Base-by-base conservation (phyloP, 2,888 invertebrate genomes). In the Agrochola circellaris region DNA sequence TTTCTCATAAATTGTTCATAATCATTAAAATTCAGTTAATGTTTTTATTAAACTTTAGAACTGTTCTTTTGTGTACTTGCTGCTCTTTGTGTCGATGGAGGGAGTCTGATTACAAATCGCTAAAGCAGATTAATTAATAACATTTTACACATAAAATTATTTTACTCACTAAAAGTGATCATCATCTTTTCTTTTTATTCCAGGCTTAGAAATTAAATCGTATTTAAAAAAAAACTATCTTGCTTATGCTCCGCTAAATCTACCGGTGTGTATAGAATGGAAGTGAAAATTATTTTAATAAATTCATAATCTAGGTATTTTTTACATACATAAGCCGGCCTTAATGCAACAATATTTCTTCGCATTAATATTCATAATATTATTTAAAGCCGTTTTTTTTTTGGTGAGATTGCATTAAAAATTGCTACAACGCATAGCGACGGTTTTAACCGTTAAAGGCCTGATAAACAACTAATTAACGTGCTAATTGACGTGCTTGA, bases 361-460 rank as follows among this genome's bases (percentile, higher is more conserved):
- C 6, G 34, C 48, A 20, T 34, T 45, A 3, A 20, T 51, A 30
- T n/a, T 23, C 8, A n/a, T 11, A 77, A 78, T n/a, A 60, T 30
- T 51, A 73, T n/a, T 38, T 38, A 54, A 61, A 72, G 6, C 26
- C 15, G n/a, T 15, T 8, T 17, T 26, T 48, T 38, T 70, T 64
- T 15, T n/a, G n/a, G 38, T 20, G 30, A 64, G 23, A 26, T 42
- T 79, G 51, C 48, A 42, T 34, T n/a, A 64, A 64, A 77, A 76
- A 72, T 1, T 30, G 54, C 20, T 42, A 58, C 26, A 65, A 51
- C 84, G 71, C 72, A 56, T 34, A 73, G 71, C 64, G 8, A 34
- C 48, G 23, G n/a, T n/a, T n/a, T n/a, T n/a, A n/a, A n/a, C n/a
- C n/a, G n/a, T n/a, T n/a, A n/a, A n/a, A n/a, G n/a, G n/a, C n/a